A percentile compares a stretch with the other conserved stretches of the same genome.
Conservation (phyloP, 2,888 invertebrate genomes). For the Ceramica pisi region DNA sequence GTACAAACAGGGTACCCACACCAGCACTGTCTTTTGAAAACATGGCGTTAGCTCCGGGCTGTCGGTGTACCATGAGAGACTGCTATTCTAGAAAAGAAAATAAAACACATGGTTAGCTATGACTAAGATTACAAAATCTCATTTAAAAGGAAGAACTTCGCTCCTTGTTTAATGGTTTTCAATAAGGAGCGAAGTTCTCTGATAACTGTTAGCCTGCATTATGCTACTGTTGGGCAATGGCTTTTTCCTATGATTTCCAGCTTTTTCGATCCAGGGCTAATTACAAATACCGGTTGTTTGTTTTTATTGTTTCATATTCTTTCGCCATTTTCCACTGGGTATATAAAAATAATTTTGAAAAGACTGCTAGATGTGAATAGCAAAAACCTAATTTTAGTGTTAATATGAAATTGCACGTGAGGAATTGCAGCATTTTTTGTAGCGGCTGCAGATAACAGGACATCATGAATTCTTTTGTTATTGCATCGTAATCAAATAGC, state of each 20-base stretch:
- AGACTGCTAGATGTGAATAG: neutral
- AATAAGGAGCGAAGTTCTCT: neutral
- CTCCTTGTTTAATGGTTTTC: neutral
- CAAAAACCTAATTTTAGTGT: neutral
- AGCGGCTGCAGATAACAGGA: conserved; percentile 5
- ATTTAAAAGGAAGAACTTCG: neutral
- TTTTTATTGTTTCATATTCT: neutral
- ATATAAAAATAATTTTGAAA: neutral
- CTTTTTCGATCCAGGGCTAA: too few species aligned
- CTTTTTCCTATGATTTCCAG: too few species aligned
- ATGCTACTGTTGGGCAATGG: neutral
- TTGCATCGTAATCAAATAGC: conserved; percentile 33
- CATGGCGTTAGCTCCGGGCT: conserved; percentile 97
- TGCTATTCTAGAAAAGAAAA: conserved; percentile 92
- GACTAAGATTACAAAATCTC: neutral
- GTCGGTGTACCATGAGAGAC: conserved; percentile 95
- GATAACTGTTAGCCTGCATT: neutral
- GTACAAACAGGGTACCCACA: conserved; percentile 97
- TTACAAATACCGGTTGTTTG: neutral
- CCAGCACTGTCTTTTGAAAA: conserved; percentile 97
- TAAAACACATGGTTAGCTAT: conserved; percentile 21
- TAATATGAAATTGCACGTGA: neutral
- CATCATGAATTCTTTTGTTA: conserved; percentile 11
- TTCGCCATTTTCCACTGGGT: neutral
- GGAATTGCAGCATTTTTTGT: neutral